Percentiles rank a stretch among this genome's conserved stretches.
Conservation (phyloP, 35 echinoderm and acorn worm genomes). For the Holothuria glaberrima region DNA sequence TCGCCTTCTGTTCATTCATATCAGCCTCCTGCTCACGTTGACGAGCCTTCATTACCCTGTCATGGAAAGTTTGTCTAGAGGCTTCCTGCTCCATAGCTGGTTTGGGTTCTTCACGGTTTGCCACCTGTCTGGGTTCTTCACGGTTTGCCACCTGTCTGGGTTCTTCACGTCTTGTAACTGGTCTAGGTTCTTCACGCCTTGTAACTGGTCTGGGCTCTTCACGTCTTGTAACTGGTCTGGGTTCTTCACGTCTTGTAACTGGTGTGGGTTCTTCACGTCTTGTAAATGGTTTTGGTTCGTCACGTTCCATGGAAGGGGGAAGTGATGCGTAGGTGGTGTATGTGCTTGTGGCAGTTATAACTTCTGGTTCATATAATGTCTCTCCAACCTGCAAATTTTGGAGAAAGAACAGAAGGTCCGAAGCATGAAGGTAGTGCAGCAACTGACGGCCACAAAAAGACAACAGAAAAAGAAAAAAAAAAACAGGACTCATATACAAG, state of each 20-base stretch:
- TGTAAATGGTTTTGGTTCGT: not conserved
- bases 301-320: not conserved
- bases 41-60: slow-evolving; percentile 9
- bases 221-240: not conserved
- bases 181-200: not conserved
- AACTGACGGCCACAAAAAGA: no score
- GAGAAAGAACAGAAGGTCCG: not conserved
- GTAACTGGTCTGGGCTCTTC: not conserved
- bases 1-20: not conserved
- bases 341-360: not conserved
- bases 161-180: not conserved
- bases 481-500: no score
- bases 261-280: not conserved
- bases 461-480: no score
- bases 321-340: not conserved
- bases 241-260: not conserved
- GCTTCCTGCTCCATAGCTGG: no score
- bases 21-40: slow-evolving; percentile 12
- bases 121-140: not conserved
- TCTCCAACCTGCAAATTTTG: not conserved
- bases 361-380: slow-evolving; percentile 6
- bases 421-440: no score
- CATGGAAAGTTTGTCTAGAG: no score
- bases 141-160: not conserved
- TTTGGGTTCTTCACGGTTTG: no score